Base-by-base conservation (phyloP, 1,140 invertebrate species). In the Brachionus calyciflorus region DNA sequence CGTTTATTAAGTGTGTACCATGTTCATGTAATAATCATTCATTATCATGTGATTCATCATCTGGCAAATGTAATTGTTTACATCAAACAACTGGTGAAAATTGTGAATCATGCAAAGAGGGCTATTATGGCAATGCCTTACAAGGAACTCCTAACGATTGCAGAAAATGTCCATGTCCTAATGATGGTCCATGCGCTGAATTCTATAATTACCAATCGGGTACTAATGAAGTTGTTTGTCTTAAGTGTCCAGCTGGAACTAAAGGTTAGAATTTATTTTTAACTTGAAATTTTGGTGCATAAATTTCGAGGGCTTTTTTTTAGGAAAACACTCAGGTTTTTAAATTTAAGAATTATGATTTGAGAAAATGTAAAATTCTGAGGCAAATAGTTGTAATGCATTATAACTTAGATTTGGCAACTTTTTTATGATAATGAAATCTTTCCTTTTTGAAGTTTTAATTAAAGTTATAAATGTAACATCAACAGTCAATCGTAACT, bases 1-100 rank as follows among this genome's bases (percentile, higher is more conserved):
- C 93, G 0, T 96, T 96, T 82, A 91, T 93, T 55, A 88, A 89
- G 2, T 99, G 96, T 84, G 91, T 98, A 19, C 91, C 92, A 49
- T 99, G 96, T 83, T 91, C 95, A 79, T 99, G 96, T 82, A 93
- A 98, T 79, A 90, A 90, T 1, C 96, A 99, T 82, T 94, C 95
- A 0, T 91, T 95, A 75, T 92, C 92, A 80, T 98, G 96, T 85
- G 95, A 98, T 81, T 90, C 92, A 9, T 93, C 96, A 81, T 93
- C 93, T 55, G 94, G 92, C 91, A 83, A 91, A 77, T 99, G 96
- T 87, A 96, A 96, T 80, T 99, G 97, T 82, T 89, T 94, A 79
- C 91, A 99, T 83, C 96, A 98, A 81, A 99, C 97, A 0, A 90
- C 90, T 21, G 96, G 97, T 9, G 91, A 93, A 68, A 95, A 95